Percentiles rank a stretch among this genome's conserved stretches.
Conservation (phyloP, 2,888 invertebrate species). For the Sesia apiformis region DNA sequence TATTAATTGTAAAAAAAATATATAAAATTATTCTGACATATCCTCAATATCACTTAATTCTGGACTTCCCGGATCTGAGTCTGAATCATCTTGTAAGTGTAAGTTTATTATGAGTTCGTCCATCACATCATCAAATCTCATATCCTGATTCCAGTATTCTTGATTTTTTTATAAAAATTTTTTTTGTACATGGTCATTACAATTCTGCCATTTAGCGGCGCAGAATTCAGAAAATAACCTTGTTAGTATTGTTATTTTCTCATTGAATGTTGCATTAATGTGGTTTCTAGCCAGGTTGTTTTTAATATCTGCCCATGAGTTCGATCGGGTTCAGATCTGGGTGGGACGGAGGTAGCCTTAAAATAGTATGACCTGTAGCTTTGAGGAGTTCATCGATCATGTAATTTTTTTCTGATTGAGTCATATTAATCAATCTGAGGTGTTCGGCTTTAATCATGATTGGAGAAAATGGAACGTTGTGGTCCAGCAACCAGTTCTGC, state of each 20-base stretch:
- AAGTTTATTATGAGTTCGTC: neutral
- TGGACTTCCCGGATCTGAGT: neutral
- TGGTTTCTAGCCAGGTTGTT: neutral
- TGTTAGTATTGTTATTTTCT: neutral
- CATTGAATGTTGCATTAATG: neutral
- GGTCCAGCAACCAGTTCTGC: neutral
- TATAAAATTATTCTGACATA: neutral
- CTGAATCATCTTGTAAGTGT: neutral
- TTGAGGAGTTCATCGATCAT: neutral
- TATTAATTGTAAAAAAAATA: neutral
- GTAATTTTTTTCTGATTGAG: neutral
- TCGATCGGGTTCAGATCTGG: constrained; percentile 1
- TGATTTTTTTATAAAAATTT: too few species aligned
- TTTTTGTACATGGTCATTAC: neutral
- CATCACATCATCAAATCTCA: neutral
- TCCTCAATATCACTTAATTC: neutral
- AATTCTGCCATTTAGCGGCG: neutral
- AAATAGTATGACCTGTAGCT: neutral
- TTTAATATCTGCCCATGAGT: neutral
- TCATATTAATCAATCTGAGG: neutral
- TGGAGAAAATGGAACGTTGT: neutral
- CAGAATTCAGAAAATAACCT: neutral
- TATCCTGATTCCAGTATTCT: neutral
- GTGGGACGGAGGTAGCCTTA: neutral
- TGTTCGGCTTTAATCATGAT: neutral